phyloP scores from a whole-genome alignment of 1,140 invertebrate genomes.

The Tachypleus tridentatus region DNA sequence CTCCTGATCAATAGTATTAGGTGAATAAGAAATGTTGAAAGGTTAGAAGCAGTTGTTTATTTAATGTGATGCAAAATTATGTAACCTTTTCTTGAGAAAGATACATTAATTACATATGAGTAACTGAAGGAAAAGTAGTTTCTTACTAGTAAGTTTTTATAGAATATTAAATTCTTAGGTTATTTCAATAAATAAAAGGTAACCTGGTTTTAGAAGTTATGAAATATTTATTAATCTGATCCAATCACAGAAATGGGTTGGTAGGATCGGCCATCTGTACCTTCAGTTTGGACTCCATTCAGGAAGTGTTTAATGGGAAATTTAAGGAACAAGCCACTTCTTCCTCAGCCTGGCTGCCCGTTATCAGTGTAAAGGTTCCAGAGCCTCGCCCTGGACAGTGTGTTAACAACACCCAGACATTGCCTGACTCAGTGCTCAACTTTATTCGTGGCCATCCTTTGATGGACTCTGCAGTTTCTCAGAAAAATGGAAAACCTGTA shows the following conservation, averaged over 20 bases:
- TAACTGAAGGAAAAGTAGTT: no score
- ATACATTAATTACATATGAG: no score
- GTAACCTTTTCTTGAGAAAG: no score
- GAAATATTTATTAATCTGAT: no score
- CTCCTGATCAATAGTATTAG: no score
- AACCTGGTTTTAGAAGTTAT: no score
- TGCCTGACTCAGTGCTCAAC: conserved; percentile 72
- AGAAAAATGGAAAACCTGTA: conserved; percentile 74
- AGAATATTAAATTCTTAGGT: no score
- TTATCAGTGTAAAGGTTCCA: conserved; percentile 69
- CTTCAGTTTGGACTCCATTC: conserved; percentile 75
- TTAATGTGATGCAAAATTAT: no score
- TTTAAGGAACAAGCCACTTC: conserved; percentile 86
- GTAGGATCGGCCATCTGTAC: conserved; percentile 89
- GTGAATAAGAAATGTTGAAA: no score
- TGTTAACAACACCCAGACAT: conserved; percentile 70
- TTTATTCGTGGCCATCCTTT: conserved; percentile 92
- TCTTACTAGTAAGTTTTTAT: no score
- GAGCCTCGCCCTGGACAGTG: conserved; percentile 79
- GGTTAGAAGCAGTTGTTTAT: no score
- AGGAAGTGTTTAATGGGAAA: conserved; percentile 73
- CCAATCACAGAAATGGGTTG: conserved; percentile 50
- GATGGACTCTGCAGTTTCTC: conserved; percentile 86
- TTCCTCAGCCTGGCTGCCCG: conserved; percentile 81
- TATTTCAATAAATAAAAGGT: no score